These are phyloP conservation scores for Caenorhabditis elegans DNA, from an alignment of 1,140 invertebrate genomes.

Conservation along the genomic window DNA sequence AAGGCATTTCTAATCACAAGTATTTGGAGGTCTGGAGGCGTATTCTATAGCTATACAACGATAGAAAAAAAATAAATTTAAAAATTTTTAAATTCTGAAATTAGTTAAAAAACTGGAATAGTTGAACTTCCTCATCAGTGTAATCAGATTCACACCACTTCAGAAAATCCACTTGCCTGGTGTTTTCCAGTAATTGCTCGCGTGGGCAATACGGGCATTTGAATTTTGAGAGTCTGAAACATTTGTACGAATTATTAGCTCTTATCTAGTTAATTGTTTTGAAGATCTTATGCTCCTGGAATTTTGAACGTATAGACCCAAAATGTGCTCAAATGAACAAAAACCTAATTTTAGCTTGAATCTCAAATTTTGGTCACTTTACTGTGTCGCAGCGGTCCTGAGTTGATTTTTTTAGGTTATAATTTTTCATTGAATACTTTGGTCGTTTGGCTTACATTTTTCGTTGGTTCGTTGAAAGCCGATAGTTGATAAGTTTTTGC, in stretches of 20 bases:
- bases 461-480: too few species aligned
- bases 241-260: neutral
- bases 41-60: neutral
- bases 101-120: neutral
- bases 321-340: too few species aligned
- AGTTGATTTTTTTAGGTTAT: too few species aligned
- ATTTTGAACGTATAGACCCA: too few species aligned
- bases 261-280: too few species aligned
- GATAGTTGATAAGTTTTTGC: too few species aligned
- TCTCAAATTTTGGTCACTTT: too few species aligned
- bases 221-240: conserved; percentile 18
- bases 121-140: neutral
- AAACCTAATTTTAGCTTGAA: too few species aligned
- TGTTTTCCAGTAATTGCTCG: neutral
- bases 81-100: neutral
- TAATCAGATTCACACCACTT: neutral
- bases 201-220: conserved; percentile 43
- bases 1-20: conserved; percentile 6
- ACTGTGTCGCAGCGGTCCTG: too few species aligned
- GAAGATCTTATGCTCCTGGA: too few species aligned
- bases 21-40: neutral
- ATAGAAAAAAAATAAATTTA: neutral
- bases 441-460: too few species aligned
- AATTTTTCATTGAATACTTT: too few species aligned
- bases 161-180: neutral